phyloP scores from a whole-genome alignment of 2,113 vertebrate genomes.

The Lampris megalopsis region DNA sequence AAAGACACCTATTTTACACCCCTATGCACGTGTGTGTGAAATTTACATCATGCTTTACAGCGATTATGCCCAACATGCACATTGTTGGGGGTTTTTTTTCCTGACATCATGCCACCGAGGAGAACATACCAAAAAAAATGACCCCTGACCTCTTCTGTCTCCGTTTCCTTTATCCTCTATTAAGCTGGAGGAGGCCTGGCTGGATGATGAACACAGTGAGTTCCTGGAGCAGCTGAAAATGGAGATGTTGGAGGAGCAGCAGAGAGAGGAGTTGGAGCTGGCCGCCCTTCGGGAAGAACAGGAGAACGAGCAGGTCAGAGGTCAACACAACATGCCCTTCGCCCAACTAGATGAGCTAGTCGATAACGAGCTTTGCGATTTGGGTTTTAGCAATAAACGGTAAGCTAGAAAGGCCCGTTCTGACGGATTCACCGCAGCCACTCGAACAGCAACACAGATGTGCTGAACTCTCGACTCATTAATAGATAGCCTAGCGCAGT shows the following conservation, averaged over 20 bases:
- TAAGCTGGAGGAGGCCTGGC: constrained; percentile 95
- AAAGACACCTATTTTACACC: no score
- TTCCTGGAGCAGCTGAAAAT: constrained; percentile 97
- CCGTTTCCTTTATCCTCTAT: constrained; percentile 5
- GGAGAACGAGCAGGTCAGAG: constrained; percentile 81
- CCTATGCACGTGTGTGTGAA: no score
- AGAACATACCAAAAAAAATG: constrained; percentile 42
- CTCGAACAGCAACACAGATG: no score
- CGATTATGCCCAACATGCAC: no score
- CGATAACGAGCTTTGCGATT: constrained; percentile 8
- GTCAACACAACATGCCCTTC: constrained; percentile 6
- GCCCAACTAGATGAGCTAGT: constrained; percentile 2
- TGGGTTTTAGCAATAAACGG: not conserved
- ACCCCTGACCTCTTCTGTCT: not conserved
- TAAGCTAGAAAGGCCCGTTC: not conserved
- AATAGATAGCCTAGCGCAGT: no score
- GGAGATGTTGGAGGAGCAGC: constrained; percentile 94
- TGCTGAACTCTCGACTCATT: no score
- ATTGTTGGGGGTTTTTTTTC: no score
- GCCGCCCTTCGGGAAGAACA: constrained; percentile 86
- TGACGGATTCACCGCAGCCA: no score
- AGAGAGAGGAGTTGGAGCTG: constrained; percentile 87
- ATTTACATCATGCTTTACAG: no score
- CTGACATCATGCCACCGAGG: constrained; percentile 33
- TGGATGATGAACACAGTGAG: constrained; percentile 97